Conservation (phyloP, 2,888 invertebrate species). For the Lydus trimaculatus region DNA sequence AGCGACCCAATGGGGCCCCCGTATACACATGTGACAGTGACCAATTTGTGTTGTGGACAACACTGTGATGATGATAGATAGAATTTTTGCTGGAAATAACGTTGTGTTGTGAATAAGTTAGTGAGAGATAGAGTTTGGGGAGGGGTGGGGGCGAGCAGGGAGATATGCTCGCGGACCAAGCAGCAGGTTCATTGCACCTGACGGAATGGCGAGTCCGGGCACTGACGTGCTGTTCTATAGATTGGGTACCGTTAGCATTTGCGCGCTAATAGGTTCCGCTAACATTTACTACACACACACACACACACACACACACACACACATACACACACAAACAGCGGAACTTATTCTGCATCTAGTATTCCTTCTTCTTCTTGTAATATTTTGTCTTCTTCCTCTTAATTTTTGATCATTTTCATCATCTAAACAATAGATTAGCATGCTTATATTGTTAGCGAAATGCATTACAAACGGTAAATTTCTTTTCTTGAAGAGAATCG, state of each 20-base stretch:
- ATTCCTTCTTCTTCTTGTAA: neutral
- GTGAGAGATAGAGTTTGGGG: neutral
- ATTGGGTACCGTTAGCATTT: slow-evolving; percentile 58
- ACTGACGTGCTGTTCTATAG: slow-evolving; percentile 56
- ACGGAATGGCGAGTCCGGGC: slow-evolving; percentile 59
- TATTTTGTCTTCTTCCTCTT: neutral
- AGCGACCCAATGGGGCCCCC: neutral
- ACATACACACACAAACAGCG: slow-evolving; percentile 32
- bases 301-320: neutral
- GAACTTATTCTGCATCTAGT: slow-evolving; percentile 50
- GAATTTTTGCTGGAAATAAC: neutral
- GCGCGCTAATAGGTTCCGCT: slow-evolving; percentile 9
- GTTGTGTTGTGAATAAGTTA: neutral
- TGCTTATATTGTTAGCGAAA: neutral
- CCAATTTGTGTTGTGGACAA: slow-evolving; percentile 31
- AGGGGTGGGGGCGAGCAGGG: slow-evolving; percentile 34
- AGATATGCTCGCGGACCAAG: slow-evolving; percentile 41
- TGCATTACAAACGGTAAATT: neutral
- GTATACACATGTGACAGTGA: slow-evolving; percentile 28
- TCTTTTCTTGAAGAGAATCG: neutral
- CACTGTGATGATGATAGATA: slow-evolving; percentile 14
- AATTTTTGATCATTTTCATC: neutral
- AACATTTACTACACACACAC: neutral
- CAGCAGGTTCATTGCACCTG: slow-evolving; percentile 60
- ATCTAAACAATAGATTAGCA: neutral